phyloP scores from a whole-genome alignment of 2,888 invertebrate species.

The Zaprionus obscuricornis region DNA sequence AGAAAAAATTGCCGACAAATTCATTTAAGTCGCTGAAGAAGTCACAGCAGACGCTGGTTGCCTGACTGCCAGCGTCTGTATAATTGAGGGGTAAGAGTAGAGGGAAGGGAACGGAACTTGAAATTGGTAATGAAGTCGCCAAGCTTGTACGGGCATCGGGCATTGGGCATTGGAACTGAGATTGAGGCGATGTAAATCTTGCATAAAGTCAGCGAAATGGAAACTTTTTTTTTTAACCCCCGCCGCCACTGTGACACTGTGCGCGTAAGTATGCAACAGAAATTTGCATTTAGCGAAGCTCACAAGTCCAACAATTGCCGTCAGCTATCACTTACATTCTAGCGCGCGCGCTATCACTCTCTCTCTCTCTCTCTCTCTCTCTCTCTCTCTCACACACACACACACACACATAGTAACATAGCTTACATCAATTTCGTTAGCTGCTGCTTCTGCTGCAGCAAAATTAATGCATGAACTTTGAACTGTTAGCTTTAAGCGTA shows the following conservation, averaged over 20 bases:
- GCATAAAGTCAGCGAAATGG: conserved; percentile 48
- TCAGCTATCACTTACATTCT: conserved; percentile 5
- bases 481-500: no score
- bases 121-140: conserved; percentile 53
- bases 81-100: not conserved
- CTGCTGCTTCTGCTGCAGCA: no score
- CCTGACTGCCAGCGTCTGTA: conserved; percentile 35
- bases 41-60: no score
- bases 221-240: conserved; percentile 31
- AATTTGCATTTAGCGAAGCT: conserved; percentile 58
- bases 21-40: conserved; percentile 52
- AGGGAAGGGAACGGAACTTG: not conserved
- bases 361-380: not conserved
- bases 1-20: conserved; percentile 60
- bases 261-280: conserved; percentile 23
- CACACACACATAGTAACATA: not conserved
- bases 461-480: no score
- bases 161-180: no score
- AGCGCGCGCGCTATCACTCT: no score
- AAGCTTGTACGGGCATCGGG: not conserved
- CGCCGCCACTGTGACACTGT: not conserved
- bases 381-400: not conserved
- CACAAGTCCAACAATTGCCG: conserved; percentile 19
- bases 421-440: not conserved
- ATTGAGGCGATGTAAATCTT: conserved; percentile 25